Evolutionary conservation across 2,797 vertebrate species (phyloP).

Genomic region (Peromyscus attwateri): DNA sequence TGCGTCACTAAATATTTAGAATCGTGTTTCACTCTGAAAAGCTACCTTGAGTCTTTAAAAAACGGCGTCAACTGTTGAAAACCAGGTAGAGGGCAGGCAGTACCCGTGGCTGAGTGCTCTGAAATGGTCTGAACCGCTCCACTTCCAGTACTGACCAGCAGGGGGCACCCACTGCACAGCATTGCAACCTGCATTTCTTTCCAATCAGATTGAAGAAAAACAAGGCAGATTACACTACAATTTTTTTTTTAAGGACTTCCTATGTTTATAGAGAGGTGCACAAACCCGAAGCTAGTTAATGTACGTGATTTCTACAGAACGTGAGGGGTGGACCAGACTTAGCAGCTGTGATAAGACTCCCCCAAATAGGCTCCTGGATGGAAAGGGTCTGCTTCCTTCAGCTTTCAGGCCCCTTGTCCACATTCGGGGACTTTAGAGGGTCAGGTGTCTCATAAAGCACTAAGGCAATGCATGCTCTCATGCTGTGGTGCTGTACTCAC

Average conservation of each 20-base stretch:
- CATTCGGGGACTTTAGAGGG: neutral
- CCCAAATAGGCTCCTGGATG: neutral
- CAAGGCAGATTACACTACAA: fast-evolving
- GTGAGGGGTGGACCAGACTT: neutral
- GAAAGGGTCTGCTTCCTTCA: neutral
- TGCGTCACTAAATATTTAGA: neutral
- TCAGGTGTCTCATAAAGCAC: neutral
- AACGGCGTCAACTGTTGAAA: neutral
- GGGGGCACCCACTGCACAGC: slow-evolving; percentile 82
- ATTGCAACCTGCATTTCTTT: fast-evolving
- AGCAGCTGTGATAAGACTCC: neutral
- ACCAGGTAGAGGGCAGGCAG: neutral
- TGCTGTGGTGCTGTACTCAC: fast-evolving
- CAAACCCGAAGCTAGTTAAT: neutral
- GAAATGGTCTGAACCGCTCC: neutral
- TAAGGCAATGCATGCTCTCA: neutral
- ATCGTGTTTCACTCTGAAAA: neutral
- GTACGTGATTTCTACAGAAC: neutral
- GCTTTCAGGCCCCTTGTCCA: neutral
- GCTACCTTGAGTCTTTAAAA: neutral
- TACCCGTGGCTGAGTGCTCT: fast-evolving
- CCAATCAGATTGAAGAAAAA: fast-evolving
- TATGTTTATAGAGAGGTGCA: fast-evolving
- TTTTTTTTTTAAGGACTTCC: neutral
- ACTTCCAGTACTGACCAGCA: slow-evolving; percentile 71